Conservation (phyloP, 2,888 invertebrate species). For the Chymomyza procnemis region DNA sequence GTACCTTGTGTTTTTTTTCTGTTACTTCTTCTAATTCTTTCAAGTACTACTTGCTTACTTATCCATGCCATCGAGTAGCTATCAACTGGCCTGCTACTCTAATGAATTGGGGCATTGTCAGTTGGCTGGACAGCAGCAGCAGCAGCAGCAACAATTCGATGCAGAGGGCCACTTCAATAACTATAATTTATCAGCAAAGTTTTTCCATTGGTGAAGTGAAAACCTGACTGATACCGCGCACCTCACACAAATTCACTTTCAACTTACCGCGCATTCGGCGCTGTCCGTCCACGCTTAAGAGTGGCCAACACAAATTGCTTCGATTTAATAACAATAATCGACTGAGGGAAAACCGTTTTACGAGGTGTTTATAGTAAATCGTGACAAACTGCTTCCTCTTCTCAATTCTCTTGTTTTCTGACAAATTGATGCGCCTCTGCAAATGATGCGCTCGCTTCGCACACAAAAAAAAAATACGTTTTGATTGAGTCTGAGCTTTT, state of each 20-base stretch:
- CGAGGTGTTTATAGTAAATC: conserved; percentile 68
- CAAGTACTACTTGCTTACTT: not conserved
- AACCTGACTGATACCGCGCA: conserved; percentile 47
- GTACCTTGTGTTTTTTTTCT: not conserved
- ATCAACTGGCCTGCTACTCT: not conserved
- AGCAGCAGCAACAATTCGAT: no score
- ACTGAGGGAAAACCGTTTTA: conserved; percentile 33
- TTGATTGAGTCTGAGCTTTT: conserved; percentile 36
- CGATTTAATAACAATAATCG: conserved; percentile 68
- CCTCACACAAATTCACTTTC: conserved; percentile 60
- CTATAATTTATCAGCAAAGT: conserved; percentile 1
- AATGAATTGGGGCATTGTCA: conserved; percentile 1
- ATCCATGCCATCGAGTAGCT: not conserved
- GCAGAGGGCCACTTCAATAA: not conserved
- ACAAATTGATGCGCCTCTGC: conserved; percentile 42
- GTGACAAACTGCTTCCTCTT: conserved; percentile 57
- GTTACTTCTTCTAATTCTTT: no score
- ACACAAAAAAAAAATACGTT: not conserved
- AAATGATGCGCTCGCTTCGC: not conserved
- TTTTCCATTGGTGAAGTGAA: not conserved
- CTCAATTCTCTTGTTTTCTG: conserved; percentile 43
- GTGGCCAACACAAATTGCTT: conserved; percentile 52
- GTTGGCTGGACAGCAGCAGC: not conserved
- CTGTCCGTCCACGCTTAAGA: not conserved
- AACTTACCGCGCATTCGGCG: conserved; percentile 27